Evolutionary conservation across 1,140 invertebrate species (phyloP).

Genomic region (Dendrolimus kikuchii): DNA sequence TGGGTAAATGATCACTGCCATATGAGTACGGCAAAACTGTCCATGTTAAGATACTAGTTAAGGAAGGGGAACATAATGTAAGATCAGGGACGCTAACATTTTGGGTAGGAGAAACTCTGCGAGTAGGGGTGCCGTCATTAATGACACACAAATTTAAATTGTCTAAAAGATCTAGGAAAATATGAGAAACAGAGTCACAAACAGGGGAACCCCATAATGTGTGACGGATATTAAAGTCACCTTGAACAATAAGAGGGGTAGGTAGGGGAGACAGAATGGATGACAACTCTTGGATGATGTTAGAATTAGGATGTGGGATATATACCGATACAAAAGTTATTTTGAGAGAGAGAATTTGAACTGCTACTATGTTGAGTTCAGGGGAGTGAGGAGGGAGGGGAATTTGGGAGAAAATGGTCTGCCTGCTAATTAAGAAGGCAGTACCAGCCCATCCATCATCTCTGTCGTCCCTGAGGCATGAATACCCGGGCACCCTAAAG

Average conservation of each 20-base stretch:
- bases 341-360: not conserved
- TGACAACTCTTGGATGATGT: not conserved
- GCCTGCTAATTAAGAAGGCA: not conserved
- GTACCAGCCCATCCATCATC: not conserved
- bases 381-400: not conserved
- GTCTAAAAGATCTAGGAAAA: slow-evolving; percentile 8
- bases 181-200: slow-evolving; percentile 4
- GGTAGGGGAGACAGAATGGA: slow-evolving; percentile 3
- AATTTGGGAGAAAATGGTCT: too few relatives aligned
- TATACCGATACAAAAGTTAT: slow-evolving; percentile 1
- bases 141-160: slow-evolving; percentile 9
- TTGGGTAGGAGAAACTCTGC: not conserved
- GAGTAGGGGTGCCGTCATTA: slow-evolving; percentile 6
- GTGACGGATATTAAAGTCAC: slow-evolving; percentile 7
- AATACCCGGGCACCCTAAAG: not conserved
- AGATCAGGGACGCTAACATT: not conserved
- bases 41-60: not conserved
- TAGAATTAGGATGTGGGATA: not conserved
- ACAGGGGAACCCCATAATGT: slow-evolving; percentile 6
- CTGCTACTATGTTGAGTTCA: not conserved
- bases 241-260: slow-evolving; percentile 3
- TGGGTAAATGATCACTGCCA: slow-evolving; percentile 5
- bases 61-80: not conserved
- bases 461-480: slow-evolving; percentile 3
- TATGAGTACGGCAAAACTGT: not conserved